These are phyloP conservation scores for Lacerta agilis DNA, from an alignment of 2,797 vertebrate genomes.

Conservation along the genomic window DNA sequence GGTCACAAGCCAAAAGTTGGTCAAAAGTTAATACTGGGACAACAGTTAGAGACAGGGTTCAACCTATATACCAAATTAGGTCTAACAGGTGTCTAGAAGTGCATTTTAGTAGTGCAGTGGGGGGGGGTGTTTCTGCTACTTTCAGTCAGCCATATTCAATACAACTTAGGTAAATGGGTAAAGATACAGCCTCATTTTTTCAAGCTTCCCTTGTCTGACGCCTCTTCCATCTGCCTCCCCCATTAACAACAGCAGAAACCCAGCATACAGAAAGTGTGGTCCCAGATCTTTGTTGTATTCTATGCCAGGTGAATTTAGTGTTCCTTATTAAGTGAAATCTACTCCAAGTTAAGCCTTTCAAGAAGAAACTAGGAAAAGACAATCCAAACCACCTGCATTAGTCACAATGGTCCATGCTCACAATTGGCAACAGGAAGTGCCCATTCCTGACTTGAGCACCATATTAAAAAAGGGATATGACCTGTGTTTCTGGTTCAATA, in stretches of 20 bases:
- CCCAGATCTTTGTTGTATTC: constrained; percentile 26
- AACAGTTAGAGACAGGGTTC: not conserved
- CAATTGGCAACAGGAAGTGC: constrained; percentile 54
- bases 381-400: constrained; percentile 7
- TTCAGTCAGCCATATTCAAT: not conserved
- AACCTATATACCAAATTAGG: constrained; percentile 42
- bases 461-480: constrained; percentile 68
- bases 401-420: constrained; percentile 1
- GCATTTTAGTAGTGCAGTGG: not conserved
- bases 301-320: not conserved
- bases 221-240: not conserved
- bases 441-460: constrained; percentile 59
- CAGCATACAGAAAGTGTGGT: not conserved
- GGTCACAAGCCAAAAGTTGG: constrained; percentile 21
- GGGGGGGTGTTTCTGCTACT: constrained; percentile 41
- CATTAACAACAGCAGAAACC: not conserved
- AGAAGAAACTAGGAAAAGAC: not conserved
- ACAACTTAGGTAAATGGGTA: constrained; percentile 9
- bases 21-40: constrained; percentile 35
- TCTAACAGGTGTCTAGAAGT: constrained; percentile 38
- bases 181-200: constrained; percentile 20
- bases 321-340: not conserved
- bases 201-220: not conserved
- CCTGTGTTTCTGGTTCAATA: constrained; percentile 76
- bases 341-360: constrained; percentile 26